These are phyloP conservation scores for Dinoponera quadriceps DNA, from an alignment of 1,140 invertebrate genomes.

Conservation along the genomic window DNA sequence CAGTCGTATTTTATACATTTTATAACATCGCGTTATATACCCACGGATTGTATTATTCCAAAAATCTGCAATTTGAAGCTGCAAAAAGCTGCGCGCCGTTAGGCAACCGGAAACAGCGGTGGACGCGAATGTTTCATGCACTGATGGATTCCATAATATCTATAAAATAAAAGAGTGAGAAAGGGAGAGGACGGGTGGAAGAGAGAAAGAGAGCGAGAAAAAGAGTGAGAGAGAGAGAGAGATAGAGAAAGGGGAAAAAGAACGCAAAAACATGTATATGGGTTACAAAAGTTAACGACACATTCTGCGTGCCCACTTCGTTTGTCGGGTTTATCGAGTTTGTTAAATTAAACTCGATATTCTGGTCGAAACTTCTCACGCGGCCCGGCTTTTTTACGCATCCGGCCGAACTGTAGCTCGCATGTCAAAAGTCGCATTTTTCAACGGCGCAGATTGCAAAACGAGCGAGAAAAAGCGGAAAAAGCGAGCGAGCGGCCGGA, in stretches of 20 bases:
- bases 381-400: conserved; percentile 28
- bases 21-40: conserved; percentile 12
- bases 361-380: conserved; percentile 27
- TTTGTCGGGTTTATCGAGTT: conserved; percentile 56
- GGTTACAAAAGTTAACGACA: conserved; percentile 49
- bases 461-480: neutral
- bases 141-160: conserved; percentile 12
- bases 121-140: conserved; percentile 37
- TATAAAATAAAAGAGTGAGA: conserved; percentile 1
- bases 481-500: neutral
- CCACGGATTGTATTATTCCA: neutral
- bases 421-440: conserved; percentile 38
- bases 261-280: neutral
- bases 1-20: neutral
- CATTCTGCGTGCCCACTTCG: conserved; percentile 43
- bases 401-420: conserved; percentile 25
- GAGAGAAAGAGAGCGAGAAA: neutral
- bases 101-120: conserved; percentile 31
- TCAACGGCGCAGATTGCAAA: conserved; percentile 28
- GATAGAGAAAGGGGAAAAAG: neutral
- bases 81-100: conserved; percentile 9
- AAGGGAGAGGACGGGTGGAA: neutral
- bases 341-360: conserved; percentile 57
- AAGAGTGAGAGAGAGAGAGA: neutral
- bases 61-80: conserved; percentile 10